Base-by-base conservation (phyloP, 2,113 vertebrate genomes). In the Chauna torquata region DNA sequence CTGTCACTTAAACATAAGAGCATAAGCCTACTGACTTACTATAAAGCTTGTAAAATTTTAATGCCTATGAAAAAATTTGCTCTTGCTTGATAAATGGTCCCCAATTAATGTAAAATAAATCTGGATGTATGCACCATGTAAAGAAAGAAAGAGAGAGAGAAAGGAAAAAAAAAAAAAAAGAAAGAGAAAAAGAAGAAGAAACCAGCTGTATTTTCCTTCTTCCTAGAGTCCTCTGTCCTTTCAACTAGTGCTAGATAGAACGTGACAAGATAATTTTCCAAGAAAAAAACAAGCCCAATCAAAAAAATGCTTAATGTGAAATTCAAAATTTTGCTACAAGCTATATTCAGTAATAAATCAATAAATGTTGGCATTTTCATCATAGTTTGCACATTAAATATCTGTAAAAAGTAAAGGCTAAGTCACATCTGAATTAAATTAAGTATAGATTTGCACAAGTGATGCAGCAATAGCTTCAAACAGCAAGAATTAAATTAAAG, bases 61-160 rank as follows among this genome's bases (percentile, higher is more conserved):
- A 97, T 96, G 40, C 7, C 12, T 88, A 92, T 42, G 69, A 94
- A 95, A 92, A 97, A 83, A n/a, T 96, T 96, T 88, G 88, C 81
- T 97, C 72, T 94, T 89, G 54, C 74, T 96, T 94, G 82, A 96
- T 98, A 97, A 98, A 95, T 91, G 82, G 69, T 88, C 82, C 82
- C 76, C 95, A 97, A 97, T 97, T 96, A 98, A 97, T 95, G 88
- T 93, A 97, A 97, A 96, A 97, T 96, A 97, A 97, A 96, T 97
- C 86, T 95, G 92, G 3, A 3, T 54, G 22, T 42, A 25, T 44
- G 34, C 12, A 83, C 42, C 38, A 42, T 62, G 57, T 82, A 81
- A 18, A 95, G 24, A 17, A 28, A 7, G 25, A 59, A 55, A 75
- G 52, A 24, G 1, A 97, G 76, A 81, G 88, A 91, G 8, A 52